Conservation (phyloP, 2,113 vertebrate species). For the Peromyscus polionotus region DNA sequence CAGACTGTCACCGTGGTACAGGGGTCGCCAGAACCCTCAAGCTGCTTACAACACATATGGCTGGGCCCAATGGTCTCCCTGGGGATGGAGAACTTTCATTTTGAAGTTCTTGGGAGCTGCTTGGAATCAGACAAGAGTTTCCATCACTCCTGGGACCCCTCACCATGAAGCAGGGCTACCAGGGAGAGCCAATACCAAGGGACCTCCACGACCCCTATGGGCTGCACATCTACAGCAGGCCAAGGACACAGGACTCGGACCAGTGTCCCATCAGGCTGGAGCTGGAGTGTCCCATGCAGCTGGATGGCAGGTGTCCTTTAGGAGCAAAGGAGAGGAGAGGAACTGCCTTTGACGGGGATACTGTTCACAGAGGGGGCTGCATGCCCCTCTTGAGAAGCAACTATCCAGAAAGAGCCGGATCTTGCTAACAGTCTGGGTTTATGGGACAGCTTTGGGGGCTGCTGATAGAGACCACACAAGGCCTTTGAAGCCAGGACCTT, state of each 20-base stretch:
- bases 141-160: no score
- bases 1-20: not conserved
- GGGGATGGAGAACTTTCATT: not conserved
- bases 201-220: not conserved
- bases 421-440: not conserved
- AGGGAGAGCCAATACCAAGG: not conserved
- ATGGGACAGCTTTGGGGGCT: not conserved
- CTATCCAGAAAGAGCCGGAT: not conserved
- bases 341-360: not conserved
- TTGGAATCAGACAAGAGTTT: fast-evolving
- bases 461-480: not conserved
- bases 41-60: no score
- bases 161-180: not conserved
- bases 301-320: not conserved
- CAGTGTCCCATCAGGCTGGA: not conserved
- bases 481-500: not conserved
- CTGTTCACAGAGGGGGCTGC: not conserved
- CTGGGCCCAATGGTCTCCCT: not conserved
- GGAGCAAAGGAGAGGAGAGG: not conserved
- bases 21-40: not conserved
- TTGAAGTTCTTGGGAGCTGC: not conserved
- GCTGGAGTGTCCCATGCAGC: no score
- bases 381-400: no score
- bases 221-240: not conserved
- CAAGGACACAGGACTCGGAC: not conserved